These are phyloP conservation scores for Xanthorhoe designata DNA, from an alignment of 2,888 invertebrate genomes.

Conservation along the genomic window DNA sequence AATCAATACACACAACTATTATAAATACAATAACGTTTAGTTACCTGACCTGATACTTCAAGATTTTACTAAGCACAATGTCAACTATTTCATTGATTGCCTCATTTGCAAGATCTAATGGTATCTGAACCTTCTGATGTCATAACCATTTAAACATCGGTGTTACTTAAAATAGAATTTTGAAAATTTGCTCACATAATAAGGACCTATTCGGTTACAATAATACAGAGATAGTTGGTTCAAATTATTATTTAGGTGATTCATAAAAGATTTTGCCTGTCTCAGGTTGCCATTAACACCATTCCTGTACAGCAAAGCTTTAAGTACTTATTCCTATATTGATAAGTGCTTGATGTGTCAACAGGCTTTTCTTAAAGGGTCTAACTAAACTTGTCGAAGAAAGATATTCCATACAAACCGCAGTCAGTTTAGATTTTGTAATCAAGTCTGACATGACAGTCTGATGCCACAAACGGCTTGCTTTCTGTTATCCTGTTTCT, in stretches of 20 bases:
- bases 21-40: neutral
- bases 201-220: neutral
- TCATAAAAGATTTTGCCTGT: neutral
- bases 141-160: slow-evolving; percentile 12
- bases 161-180: neutral
- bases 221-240: neutral
- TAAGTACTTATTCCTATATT: neutral
- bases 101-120: slow-evolving; percentile 20
- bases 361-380: too few species aligned
- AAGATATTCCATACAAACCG: neutral
- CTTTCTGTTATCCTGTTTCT: neutral
- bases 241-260: neutral
- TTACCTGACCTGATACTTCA: slow-evolving; percentile 11
- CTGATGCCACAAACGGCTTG: too few species aligned
- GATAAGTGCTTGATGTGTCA: too few species aligned
- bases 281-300: neutral
- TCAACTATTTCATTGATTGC: slow-evolving; percentile 12
- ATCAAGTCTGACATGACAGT: too few species aligned
- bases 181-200: slow-evolving; percentile 10
- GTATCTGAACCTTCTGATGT: slow-evolving; percentile 9
- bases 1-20: too few species aligned
- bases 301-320: neutral
- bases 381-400: neutral
- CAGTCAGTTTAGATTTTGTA: too few species aligned
- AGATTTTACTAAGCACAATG: slow-evolving; percentile 9